Base-by-base conservation (phyloP, 2,888 invertebrate genomes). In the Rugalucina vietnamica region DNA sequence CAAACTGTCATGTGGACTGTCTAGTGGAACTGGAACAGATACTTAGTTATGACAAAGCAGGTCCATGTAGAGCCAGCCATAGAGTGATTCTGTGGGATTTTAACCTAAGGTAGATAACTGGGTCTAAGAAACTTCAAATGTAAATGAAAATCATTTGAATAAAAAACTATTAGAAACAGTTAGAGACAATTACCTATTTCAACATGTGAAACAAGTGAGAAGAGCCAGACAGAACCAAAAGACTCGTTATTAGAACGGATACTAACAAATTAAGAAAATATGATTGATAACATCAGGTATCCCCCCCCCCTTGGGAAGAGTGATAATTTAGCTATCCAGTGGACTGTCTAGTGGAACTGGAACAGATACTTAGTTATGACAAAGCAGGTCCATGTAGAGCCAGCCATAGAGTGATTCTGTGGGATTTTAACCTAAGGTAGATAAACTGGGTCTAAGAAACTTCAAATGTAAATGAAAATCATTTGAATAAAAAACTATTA, bases 241-340 rank as follows among this genome's bases (percentile, higher is more conserved):
- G n/a, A 29, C 1, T 49, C 49, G 2, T 0, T 71, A 3, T 57
- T 78, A n/a, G 78, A 78, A 24, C 36, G 71, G 50, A 54, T 78
- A 1, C 37, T 78, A n/a, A 78, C 78, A 12, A 70, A 78, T 54
- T 54, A 78, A 71, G 72, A 71, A n/a, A 43, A 50, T 21, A 78
- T 78, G 78, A 27, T 71, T 4, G 27, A 43, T 2, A 8, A 71
- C 1, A 34, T 81, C 12, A 8, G 32, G 5, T 43, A 76, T 24
- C 5, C 32, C 5, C n/a, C n/a, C 8, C 78, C 78, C 21, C 50
- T 84, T 27, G 84, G 71, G 27, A 72, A 77, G 24, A 78, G 81
- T 78, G 81, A 78, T 34, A 81, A 84, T 43, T 8, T 34, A 32
- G 70, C 71, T 4, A 34, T 83, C 1, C 27, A 69, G 18, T 83